Evolutionary conservation across 2,888 invertebrate species (phyloP), one percentile per base, ranked within the genome.

Genomic region (Brachycybe producta): DNA sequence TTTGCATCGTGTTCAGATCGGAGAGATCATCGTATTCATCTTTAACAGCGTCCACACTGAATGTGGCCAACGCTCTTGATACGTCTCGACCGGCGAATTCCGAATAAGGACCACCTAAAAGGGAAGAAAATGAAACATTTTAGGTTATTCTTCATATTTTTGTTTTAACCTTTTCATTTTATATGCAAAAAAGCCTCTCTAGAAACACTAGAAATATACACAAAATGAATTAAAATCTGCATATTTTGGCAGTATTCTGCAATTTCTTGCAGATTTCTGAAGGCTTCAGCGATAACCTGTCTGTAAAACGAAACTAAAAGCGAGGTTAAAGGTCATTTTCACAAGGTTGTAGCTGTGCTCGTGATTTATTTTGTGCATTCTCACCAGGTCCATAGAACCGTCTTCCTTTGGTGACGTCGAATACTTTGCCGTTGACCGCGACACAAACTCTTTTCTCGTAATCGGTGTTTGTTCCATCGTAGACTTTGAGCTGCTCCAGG

Each of bases 71-170:
- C 34, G 91, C 91, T 65, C 95, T 75, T 4, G 94, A 90, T 42
- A 94, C 95, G 75, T 97, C 95, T 59, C 82, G 78, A 5, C 95
- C 97, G 57, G 87, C 95, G 69, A 95, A 94, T 21, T 85, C 81
- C 51, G 86, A 80, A 72, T 97, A 97, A 27, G 90, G 90, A 51
- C 90, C 94, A 63, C 85, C 92, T 94, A 15, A 3, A 32, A 45
- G 3, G n/a, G n/a, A n/a, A n/a, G n/a, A n/a, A n/a, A n/a, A n/a
- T n/a, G 19, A 36, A 8, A 11, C n/a, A n/a, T n/a, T n/a, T n/a
- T n/a, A n/a, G n/a, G n/a, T n/a, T n/a, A n/a, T n/a, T n/a, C n/a
- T n/a, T n/a, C n/a, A n/a, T n/a, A n/a, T n/a, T n/a, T n/a, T n/a
- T n/a, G n/a, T n/a, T n/a, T n/a, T n/a, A n/a, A 36, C n/a, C n/a